Evolutionary conservation across 1,140 invertebrate genomes (phyloP), one percentile per base, ranked within the genome.

Genomic region (Vanessa atalanta): DNA sequence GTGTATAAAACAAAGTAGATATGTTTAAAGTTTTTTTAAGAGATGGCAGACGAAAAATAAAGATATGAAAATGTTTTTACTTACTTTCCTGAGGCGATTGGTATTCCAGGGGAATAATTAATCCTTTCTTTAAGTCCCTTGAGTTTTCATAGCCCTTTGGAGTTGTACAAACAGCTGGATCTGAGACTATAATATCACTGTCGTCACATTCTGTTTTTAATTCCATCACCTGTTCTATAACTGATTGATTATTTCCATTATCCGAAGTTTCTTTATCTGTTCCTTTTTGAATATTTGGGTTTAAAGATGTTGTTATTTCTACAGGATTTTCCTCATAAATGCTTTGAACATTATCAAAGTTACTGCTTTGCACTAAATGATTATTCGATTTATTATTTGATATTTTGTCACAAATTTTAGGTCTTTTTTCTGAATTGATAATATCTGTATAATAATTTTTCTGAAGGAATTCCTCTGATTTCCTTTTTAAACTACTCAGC

Each of bases 151-250:
- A 92, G 69, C 74, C 86, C 71, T 89, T 92, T 26, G 86, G 88
- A 66, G 86, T 88, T 26, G 84, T 91, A 57, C 88, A 92, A 57
- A 88, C 84, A 14, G 91, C 91, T 60, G 91, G 91, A 70, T 92
- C 91, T 13, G 88, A 86, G 47, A 91, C 88, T 73, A 92, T 87
- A 64, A 91, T 93, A 66, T 93, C 91, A 79, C 84, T 86, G 37
- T 93, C 91, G 84, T 93, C 90, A 88, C 87, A 91, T 87, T 92
- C 91, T 15, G 88, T 90, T 84, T 93, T 92, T 60, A 90, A 75
- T 78, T 91, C 89, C 47, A 90, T 31, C 13, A 76, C 66, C 75
- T 76, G 82, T 13, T 87, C 82, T 65, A 79, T 67, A 48, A 76
- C 31, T 37, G 79, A 66, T 76, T 83, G 79, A 47, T 87, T 84